Evolutionary conservation across 2,888 invertebrate genomes (phyloP), one percentile per base, ranked within the genome.

Genomic region (Amblyjoppa fuscipennis): DNA sequence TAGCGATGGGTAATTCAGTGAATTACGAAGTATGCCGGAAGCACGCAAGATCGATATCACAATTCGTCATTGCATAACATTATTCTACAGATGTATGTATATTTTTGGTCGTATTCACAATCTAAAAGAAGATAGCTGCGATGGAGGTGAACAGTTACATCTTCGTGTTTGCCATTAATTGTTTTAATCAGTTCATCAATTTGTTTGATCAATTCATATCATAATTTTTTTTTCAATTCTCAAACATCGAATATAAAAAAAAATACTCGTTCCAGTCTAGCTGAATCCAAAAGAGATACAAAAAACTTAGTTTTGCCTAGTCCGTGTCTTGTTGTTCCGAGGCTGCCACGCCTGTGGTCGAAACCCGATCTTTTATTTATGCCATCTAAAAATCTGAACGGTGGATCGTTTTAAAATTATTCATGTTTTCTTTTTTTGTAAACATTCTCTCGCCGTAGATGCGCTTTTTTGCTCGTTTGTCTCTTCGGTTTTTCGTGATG

Each of bases 41-140:
- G 66, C 70, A 25, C 64, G 64, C 69, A 16, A 53, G 85, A 85
- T 85, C 49, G 20, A 82, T 71, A 85, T 85, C 85, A 73, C 16
- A 79, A 79, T 75, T 68, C 66, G 51, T 75, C 82, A 49, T 82
- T 82, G 68, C 79, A 73, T 51, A 82, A 85, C 3, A 45, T 16
- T 59, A 34, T n/a, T 64, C 16, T 25, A 31, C 56, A 64, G 75
- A 56, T 25, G 9, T 11, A 56, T 9, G 56, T 7, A 25, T 56
- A 56, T 25, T 45, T 45, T 45, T 45, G 9, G 56, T 56, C 6
- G 25, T 56, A 6, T 56, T 5, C 56, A 53, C 20, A 25, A 3
- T 6, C 11, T 11, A 11, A 56, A 41, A 41, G 9, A 11, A 41
- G 9, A 41, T 41, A 41, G 9, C 25, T 56, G 9, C 3, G 16